Base-by-base conservation (phyloP, 2,797 vertebrate species). In the Cyprinodon diabolis region DNA sequence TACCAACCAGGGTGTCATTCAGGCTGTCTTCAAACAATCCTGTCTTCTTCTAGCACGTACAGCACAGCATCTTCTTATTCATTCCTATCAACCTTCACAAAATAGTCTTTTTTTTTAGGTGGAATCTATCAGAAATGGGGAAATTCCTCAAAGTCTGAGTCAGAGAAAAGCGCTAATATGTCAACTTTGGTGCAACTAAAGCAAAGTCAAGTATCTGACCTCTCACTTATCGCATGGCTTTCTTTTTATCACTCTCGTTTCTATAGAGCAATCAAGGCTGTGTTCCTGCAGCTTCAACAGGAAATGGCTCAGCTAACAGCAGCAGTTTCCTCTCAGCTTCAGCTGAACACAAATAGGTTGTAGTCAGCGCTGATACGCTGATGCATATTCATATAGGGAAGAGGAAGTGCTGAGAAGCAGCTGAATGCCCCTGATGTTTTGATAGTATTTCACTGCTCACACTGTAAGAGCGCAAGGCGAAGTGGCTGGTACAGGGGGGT, bases 251-350 rank as follows among this genome's bases (percentile, higher is more conserved):
- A 48, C 57, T 19, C 57, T 60, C 74, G 54, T 76, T 81, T 67
- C 6, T 69, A 15, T 49, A 15, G 21, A 80, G 74, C 81, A 89
- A 89, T 90, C 78, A 77, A 71, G 69, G 73, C 77, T 13, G 45
- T 43, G 15, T 69, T 71, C 52, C 30, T 70, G 58, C 65, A 72
- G 57, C 65, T 62, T 80, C 65, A 63, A 85, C 89, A 93, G 92
- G 92, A 94, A 94, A 74, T 69, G 30, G 72, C 52, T 81, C 52
- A 23, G 83, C 81, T 84, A 82, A 83, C 70, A 76, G 78, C 60
- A 71, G 19, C 71, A 62, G 71, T 82, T 94, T 93, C 88, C 90
- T 86, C 76, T 75, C 66, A 51, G 69, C 23, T 48, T 76, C 13
- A 37, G 48, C 17, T 73, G 47, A 66, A 76, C 68, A 86, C 75